Evolutionary conservation across 64 coral and sea anemone species (phyloP).

Genomic region (Montipora foliosa): DNA sequence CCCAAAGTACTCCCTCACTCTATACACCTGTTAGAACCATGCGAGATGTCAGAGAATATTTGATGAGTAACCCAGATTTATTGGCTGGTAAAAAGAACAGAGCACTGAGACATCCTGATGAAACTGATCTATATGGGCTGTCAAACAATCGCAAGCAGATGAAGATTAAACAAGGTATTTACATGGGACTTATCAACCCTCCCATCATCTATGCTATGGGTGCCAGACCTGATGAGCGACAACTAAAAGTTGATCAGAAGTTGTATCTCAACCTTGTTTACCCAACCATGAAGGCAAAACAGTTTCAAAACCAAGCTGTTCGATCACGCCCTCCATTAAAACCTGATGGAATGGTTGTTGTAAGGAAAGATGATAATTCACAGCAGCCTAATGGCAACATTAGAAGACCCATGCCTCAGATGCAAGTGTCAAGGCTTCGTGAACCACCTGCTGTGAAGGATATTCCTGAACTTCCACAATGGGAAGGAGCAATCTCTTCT

Average conservation of each 20-base stretch:
- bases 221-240: slow-evolving; percentile 45
- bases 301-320: slow-evolving; percentile 53
- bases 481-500: slow-evolving; percentile 7
- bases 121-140: slow-evolving; percentile 33
- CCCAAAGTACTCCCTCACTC: slow-evolving; percentile 47
- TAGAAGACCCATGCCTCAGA: slow-evolving; percentile 53
- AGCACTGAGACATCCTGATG: slow-evolving; percentile 25
- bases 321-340: slow-evolving; percentile 36
- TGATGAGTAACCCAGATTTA: slow-evolving; percentile 80
- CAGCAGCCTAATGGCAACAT: slow-evolving; percentile 42
- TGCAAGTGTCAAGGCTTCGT: slow-evolving; percentile 22
- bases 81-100: slow-evolving; percentile 75
- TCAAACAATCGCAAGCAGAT: slow-evolving; percentile 80
- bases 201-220: slow-evolving; percentile 83
- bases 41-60: slow-evolving; percentile 77
- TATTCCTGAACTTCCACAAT: neutral
- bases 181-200: slow-evolving; percentile 81
- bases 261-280: slow-evolving; percentile 84
- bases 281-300: slow-evolving; percentile 52
- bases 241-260: slow-evolving; percentile 85
- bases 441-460: neutral
- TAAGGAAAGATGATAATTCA: slow-evolving; percentile 72
- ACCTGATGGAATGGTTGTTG: slow-evolving; percentile 77
- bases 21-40: slow-evolving; percentile 76
- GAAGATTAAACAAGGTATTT: slow-evolving; percentile 90